Base-by-base conservation (phyloP, 2,888 invertebrate species). In the Xiphydria camelus region DNA sequence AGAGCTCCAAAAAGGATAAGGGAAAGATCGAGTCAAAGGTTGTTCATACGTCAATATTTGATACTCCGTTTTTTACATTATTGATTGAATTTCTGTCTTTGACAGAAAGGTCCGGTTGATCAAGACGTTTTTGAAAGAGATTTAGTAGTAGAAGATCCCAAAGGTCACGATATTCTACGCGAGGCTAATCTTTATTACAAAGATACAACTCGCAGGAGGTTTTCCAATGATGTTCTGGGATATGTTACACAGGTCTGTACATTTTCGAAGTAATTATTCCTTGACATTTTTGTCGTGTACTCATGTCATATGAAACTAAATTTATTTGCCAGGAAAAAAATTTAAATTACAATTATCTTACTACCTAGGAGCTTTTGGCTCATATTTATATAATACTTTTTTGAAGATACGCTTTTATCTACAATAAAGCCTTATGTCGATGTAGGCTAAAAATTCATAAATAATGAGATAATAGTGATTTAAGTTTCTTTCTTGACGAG, bases 231-330 rank as follows among this genome's bases (percentile, higher is more conserved):
- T n/a, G 86, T 89, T 10, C 77, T 96, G 49, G 96, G 91, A 45
- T 96, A 91, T 76, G 90, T 95, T 32, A 96, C 96, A 33, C 94
- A 95, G 46, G 94, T 91, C 77, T 77, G 80, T 78, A 45, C 21
- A 15, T 20, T 15, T 12, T 32, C 22, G 4, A 33, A 36, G 43
- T 49, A 6, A 12, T 23, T 33, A 31, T 44, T 34, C 20, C 15
- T n/a, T n/a, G n/a, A n/a, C n/a, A n/a, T n/a, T n/a, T n/a, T n/a
- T n/a, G n/a, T n/a, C n/a, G n/a, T 1, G 19, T 18, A 14, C 4
- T 10, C 12, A 12, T 26, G 20, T 21, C n/a, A n/a, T n/a, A n/a
- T n/a, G n/a, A n/a, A n/a, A n/a, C n/a, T n/a, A n/a, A n/a, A n/a
- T n/a, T n/a, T n/a, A n/a, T n/a, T n/a, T n/a, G n/a, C n/a, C n/a